A percentile compares a stretch with the other conserved stretches of the same genome.
Conservation (phyloP, 1,140 invertebrate genomes). For the Reticulitermes speratus region DNA sequence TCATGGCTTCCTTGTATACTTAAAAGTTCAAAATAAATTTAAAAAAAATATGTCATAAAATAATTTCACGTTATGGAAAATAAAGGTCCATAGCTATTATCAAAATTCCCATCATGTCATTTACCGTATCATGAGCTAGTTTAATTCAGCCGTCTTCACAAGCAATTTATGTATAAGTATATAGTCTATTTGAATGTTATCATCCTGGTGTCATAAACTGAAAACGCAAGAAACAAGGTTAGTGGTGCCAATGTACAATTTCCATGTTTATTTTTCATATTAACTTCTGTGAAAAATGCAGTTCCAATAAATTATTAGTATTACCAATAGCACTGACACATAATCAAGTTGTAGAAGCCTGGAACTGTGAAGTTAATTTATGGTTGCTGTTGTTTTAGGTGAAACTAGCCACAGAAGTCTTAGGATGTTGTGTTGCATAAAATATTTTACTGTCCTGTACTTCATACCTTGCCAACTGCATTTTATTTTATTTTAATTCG, state of each 20-base stretch:
- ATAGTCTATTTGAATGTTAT: no score
- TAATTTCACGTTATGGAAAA: no score
- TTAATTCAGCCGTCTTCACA: no score
- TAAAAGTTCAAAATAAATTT: no score
- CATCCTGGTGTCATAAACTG: no score
- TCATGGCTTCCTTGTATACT: no score
- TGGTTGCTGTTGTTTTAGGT: constrained; percentile 6
- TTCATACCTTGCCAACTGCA: not conserved
- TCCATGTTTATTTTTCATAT: not conserved
- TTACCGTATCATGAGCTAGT: no score
- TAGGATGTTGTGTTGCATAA: constrained; percentile 1
- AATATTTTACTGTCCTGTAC: not conserved
- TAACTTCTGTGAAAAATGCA: not conserved
- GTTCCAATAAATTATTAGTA: not conserved
- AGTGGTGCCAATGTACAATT: not conserved
- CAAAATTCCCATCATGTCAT: no score
- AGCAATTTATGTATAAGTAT: no score
- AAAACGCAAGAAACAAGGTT: not conserved
- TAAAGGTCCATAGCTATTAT: no score
- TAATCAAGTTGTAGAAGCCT: not conserved
- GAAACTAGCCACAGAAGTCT: not conserved
- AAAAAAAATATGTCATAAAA: no score
- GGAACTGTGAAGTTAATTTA: not conserved
- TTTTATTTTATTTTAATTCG: not conserved
- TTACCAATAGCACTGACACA: not conserved